Conservation (phyloP, 64 coral and sea anemone species). For the Stichodactyla helianthus region DNA sequence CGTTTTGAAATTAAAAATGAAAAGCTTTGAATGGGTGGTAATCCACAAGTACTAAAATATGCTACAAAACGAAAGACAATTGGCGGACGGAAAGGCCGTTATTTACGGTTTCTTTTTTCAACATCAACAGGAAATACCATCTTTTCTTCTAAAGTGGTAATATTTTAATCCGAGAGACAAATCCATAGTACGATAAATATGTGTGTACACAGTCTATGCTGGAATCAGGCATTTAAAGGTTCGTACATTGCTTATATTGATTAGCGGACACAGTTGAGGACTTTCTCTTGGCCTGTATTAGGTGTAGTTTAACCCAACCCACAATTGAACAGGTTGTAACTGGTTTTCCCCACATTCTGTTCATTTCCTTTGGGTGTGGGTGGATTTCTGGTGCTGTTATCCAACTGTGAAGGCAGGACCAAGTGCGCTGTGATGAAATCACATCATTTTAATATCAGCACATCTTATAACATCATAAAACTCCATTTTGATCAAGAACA, state of each 20-base stretch:
- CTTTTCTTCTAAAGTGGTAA: neutral
- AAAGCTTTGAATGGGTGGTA: neutral
- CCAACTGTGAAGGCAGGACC: neutral
- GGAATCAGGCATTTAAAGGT: neutral
- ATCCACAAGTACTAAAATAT: neutral
- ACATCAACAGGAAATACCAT: neutral
- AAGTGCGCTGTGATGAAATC: neutral
- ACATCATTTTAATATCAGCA: too few species aligned
- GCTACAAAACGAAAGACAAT: conserved; percentile 2
- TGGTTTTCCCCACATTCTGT: neutral
- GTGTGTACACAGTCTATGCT: neutral
- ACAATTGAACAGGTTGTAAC: neutral
- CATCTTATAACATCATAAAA: too few species aligned
- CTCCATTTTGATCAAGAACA: too few species aligned
- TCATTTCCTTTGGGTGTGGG: conserved; percentile 9
- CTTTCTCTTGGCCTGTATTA: neutral
- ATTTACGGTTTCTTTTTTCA: neutral
- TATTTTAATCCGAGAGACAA: neutral
- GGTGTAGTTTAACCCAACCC: neutral
- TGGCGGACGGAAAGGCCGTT: neutral
- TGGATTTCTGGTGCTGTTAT: neutral
- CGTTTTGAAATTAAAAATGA: neutral
- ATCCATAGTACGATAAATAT: neutral
- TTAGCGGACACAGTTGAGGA: neutral
- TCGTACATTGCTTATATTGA: neutral